Evolutionary conservation across 2,888 invertebrate genomes (phyloP).

Genomic region (Julus scanicus): DNA sequence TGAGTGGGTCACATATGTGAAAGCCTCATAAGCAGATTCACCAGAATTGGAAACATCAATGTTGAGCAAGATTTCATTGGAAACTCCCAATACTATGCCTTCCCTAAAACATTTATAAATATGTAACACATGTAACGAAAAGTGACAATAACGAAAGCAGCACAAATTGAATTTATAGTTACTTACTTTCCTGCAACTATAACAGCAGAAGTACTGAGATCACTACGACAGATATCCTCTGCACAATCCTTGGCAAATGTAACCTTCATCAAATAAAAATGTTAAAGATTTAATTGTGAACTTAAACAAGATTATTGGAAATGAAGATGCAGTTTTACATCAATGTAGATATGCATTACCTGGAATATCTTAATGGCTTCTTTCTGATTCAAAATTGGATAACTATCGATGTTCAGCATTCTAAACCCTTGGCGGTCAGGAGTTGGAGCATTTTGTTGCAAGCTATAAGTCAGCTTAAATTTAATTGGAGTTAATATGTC

Average conservation of each 20-base stretch:
- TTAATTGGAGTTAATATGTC: slow-evolving; percentile 87
- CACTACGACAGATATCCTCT: slow-evolving; percentile 84
- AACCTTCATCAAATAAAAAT: slow-evolving; percentile 70
- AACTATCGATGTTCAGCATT: slow-evolving; percentile 78
- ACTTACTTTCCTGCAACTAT: slow-evolving; percentile 62
- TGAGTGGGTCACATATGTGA: slow-evolving; percentile 83
- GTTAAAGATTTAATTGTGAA: not conserved
- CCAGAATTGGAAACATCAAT: slow-evolving; percentile 80
- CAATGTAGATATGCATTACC: slow-evolving; percentile 57
- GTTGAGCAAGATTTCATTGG: slow-evolving; percentile 68
- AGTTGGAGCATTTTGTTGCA: slow-evolving; percentile 76
- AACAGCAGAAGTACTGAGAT: slow-evolving; percentile 73
- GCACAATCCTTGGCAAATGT: slow-evolving; percentile 94
- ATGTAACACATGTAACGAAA: no score
- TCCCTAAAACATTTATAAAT: not conserved
- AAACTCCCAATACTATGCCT: not conserved
- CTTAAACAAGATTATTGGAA: not conserved
- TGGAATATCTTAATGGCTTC: slow-evolving; percentile 80
- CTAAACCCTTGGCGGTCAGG: slow-evolving; percentile 69
- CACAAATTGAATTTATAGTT: no score
- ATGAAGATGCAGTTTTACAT: not conserved
- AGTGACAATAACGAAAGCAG: no score
- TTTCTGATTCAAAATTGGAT: slow-evolving; percentile 89
- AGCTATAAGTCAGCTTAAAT: slow-evolving; percentile 84
- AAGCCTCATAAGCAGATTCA: slow-evolving; percentile 91